Conservation (phyloP, 2,888 invertebrate species). For the Vesta saturnalis region DNA sequence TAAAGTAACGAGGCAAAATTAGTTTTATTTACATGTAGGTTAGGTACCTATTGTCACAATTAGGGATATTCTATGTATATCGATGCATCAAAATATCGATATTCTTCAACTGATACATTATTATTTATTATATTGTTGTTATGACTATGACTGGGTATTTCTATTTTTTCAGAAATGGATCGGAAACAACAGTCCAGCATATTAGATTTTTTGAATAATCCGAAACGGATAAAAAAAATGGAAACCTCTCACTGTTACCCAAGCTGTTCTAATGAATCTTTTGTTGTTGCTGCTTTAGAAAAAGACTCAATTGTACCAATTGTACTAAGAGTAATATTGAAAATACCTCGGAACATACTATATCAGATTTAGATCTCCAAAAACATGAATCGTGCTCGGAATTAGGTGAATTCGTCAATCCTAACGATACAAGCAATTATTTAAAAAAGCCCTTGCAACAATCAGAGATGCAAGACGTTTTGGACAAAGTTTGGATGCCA, state of each 20-base stretch:
- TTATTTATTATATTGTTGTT: not conserved
- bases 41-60: not conserved
- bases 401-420: too few relatives aligned
- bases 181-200: not conserved
- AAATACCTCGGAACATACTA: not conserved
- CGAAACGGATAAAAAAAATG: not conserved
- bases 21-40: not conserved
- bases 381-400: too few relatives aligned
- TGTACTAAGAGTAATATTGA: not conserved
- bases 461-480: not conserved
- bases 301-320: not conserved
- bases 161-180: too few relatives aligned
- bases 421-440: not conserved
- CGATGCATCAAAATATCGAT: too few relatives aligned
- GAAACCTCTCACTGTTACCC: not conserved
- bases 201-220: not conserved
- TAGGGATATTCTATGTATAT: too few relatives aligned
- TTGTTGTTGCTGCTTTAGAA: too few relatives aligned
- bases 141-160: too few relatives aligned
- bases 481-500: not conserved
- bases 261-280: too few relatives aligned
- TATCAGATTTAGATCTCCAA: not conserved
- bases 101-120: not conserved
- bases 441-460: not conserved
- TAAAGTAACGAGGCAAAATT: not conserved